A percentile compares a stretch with the other conserved stretches of the same genome.
These are phyloP conservation scores for Lepas anatifera DNA, from an alignment of 2,888 invertebrate genomes.

Conservation along the genomic window DNA sequence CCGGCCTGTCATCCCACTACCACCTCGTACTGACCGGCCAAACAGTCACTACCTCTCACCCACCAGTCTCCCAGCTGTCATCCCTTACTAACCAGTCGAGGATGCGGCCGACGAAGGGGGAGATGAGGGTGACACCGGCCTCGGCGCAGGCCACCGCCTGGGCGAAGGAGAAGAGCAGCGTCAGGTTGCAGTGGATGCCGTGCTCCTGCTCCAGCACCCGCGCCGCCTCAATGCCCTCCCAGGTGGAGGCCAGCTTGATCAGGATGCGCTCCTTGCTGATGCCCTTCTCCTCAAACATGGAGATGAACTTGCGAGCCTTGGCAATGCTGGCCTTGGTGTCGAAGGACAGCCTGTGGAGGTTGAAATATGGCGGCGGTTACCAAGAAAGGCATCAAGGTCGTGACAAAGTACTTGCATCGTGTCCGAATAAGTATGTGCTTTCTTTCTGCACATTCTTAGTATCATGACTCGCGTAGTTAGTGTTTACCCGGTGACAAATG, in stretches of 20 bases:
- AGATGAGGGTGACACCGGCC: constrained; percentile 92
- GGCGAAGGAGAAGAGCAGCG: constrained; percentile 83
- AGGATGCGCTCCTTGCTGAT: constrained; percentile 84
- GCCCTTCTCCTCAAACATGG: constrained; percentile 78
- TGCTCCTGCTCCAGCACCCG: constrained; percentile 75
- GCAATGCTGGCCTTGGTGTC: constrained; percentile 80
- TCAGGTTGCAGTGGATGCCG: constrained; percentile 95
- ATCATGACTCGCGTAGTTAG: no score
- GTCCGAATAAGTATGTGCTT: no score
- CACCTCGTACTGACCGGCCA: no score
- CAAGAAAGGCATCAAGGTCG: no score
- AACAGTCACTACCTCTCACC: no score
- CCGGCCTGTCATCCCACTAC: not conserved
- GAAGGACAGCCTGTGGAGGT: constrained; percentile 67
- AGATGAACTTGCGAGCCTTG: constrained; percentile 71
- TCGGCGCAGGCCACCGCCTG: constrained; percentile 98
- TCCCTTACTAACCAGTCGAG: constrained; percentile 68
- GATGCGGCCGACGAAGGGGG: constrained; percentile 98
- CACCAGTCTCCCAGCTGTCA: no score
- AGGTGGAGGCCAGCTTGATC: constrained; percentile 95
- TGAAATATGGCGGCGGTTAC: no score
- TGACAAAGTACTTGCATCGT: no score
- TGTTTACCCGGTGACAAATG: no score
- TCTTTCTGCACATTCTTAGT: no score
- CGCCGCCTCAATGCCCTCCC: constrained; percentile 99